Base-by-base conservation (phyloP, 2,113 vertebrate genomes). In the Arenaria interpres region DNA sequence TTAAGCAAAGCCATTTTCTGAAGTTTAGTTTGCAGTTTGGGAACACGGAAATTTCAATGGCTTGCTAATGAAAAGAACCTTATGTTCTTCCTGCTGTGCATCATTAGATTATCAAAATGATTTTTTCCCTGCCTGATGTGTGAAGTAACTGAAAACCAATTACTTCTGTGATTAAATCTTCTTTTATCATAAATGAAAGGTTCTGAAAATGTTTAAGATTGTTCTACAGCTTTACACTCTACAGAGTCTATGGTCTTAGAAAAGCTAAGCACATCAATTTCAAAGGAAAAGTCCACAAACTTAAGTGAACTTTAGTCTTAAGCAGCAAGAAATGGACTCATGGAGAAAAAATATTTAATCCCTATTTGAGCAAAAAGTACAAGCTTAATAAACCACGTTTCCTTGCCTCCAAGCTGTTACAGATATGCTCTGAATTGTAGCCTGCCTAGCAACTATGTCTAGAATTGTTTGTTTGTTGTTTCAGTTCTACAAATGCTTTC, bases 401-500 rank as follows among this genome's bases (percentile, higher is more conserved):
- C 39, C 48, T 78, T 66, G 45, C 46, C 73, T 69, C 41, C 39
- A 62, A 68, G 30, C 13, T 93, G 30, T 86, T 60, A 51, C 0
- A 81, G 13, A 92, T 35, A 85, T 83, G 62, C 30, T 87, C 14
- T 57, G 54, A 93, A 63, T 64, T 35, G 25, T 46, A 73, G 27
- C 10, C 39, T 88, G 62, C 45, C 39, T 86, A 90, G 19, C 25
- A 88, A 60, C 74, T 80, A 16, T 16, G 11, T 66, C 39, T 69
- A 69, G 32, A 94, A 92, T 78, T 88, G 39, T 28, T 91, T 56
- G 53, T 81, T 67, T 94, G n/a, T 62, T 84, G 68, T 93, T 94
- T 76, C 95, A 99, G 98, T 99, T 99, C 96, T 98, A 98, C 97
- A 98, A 97, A 95, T 99, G 98, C 95, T 99, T 99, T 97, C 96